Conservation (phyloP, 2,888 invertebrate species). For the Lapara coniferarum region DNA sequence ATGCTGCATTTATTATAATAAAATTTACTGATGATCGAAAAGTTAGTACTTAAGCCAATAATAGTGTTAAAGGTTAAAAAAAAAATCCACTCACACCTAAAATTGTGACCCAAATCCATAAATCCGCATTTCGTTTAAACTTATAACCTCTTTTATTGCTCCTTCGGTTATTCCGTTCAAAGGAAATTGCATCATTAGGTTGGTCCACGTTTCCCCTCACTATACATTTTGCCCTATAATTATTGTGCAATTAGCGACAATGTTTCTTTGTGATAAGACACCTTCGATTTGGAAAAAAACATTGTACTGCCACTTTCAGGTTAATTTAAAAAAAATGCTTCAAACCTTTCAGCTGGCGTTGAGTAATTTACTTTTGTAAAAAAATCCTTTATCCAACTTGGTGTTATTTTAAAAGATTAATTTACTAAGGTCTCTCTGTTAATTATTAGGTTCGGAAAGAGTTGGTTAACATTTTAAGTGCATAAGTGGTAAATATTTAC, state of each 20-base stretch:
- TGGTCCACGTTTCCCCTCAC: slow-evolving; percentile 15
- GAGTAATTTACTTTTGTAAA: background rate
- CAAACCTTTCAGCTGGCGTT: background rate
- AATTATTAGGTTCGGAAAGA: background rate
- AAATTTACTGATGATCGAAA: too few relatives aligned
- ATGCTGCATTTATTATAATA: too few relatives aligned
- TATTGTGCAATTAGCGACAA: slow-evolving; percentile 41
- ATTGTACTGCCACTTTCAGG: background rate
- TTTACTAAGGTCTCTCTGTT: background rate
- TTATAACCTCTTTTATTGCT: slow-evolving; percentile 8
- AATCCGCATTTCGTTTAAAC: background rate
- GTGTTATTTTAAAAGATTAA: background rate
- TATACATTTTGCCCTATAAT: slow-evolving; percentile 38
- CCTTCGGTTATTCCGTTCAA: slow-evolving; percentile 10
- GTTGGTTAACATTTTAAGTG: slow-evolving; percentile 1
- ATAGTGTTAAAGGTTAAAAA: too few relatives aligned
- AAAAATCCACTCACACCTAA: too few relatives aligned
- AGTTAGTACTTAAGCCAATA: too few relatives aligned
- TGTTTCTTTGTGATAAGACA: slow-evolving; percentile 1
- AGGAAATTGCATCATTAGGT: slow-evolving; percentile 23
- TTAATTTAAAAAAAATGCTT: background rate
- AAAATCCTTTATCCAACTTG: background rate
- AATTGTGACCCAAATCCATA: background rate
- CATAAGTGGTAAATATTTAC: background rate
- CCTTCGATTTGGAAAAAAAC: background rate